Conservation (phyloP, 2,888 invertebrate genomes). For the Brachylomia viminalis region DNA sequence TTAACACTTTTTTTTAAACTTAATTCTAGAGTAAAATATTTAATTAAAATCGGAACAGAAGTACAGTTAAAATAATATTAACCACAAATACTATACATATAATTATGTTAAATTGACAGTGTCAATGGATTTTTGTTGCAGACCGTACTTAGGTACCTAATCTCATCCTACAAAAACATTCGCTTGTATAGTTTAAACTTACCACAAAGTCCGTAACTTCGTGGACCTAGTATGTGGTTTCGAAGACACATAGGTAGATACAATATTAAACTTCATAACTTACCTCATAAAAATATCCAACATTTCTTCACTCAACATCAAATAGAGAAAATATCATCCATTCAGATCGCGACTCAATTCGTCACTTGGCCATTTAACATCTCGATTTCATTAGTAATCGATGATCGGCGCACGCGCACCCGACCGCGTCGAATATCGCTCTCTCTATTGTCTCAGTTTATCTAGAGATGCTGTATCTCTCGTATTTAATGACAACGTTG, state of each 20-base stretch:
- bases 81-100: background rate
- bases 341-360: slow-evolving; percentile 54
- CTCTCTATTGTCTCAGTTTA: slow-evolving; percentile 85
- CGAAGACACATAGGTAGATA: background rate
- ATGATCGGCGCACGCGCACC: slow-evolving; percentile 75
- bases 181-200: background rate
- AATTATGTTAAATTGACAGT: background rate
- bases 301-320: slow-evolving; percentile 13
- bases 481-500: slow-evolving; percentile 71
- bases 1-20: too few relatives aligned
- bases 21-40: background rate
- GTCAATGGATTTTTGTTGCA: background rate
- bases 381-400: slow-evolving; percentile 80
- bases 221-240: background rate
- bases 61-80: too few relatives aligned
- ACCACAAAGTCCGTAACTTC: background rate
- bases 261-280: background rate
- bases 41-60: background rate
- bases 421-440: slow-evolving; percentile 71
- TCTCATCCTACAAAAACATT: background rate
- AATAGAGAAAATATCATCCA: slow-evolving; percentile 49
- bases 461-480: slow-evolving; percentile 77
- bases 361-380: slow-evolving; percentile 73
- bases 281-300: background rate
- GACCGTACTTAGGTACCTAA: background rate